These are phyloP conservation scores for Butorides virescens DNA, from an alignment of 2,113 vertebrate species.

Conservation along the genomic window DNA sequence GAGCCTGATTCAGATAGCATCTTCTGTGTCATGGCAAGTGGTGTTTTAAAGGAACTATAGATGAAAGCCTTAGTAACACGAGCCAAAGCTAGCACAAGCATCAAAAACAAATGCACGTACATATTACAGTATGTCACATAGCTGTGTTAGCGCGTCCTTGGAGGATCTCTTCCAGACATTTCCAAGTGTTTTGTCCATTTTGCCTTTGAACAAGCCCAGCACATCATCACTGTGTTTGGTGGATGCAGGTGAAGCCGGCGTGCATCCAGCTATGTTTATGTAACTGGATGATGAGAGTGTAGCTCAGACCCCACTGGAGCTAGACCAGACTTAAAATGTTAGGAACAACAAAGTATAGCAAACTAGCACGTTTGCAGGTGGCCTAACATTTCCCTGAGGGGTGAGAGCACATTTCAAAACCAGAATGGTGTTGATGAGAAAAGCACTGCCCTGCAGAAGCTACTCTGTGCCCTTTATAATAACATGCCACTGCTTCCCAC, in stretches of 20 bases:
- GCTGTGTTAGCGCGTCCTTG: accelerated
- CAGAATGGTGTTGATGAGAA: background rate
- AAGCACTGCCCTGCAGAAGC: background rate
- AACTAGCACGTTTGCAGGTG: background rate
- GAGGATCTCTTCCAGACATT: background rate
- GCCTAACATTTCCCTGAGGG: background rate
- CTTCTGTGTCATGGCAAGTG: background rate
- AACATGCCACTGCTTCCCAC: background rate
- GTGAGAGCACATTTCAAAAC: background rate
- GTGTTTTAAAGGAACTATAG: background rate
- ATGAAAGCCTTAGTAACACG: background rate
- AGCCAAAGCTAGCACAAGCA: background rate
- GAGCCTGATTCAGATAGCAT: conserved; percentile 12
- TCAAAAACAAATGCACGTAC: background rate
- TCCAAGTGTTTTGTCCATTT: background rate
- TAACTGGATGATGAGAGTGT: background rate
- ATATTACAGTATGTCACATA: accelerated
- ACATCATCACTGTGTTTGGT: background rate
- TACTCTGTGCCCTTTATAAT: background rate
- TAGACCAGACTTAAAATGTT: accelerated
- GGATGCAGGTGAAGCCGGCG: background rate
- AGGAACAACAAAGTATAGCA: background rate
- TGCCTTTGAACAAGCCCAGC: background rate
- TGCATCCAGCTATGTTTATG: background rate
- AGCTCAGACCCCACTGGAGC: background rate